Evolutionary conservation across 2,113 vertebrate genomes (phyloP), one percentile per base, ranked within the genome.

Genomic region (Clarias gariepinus): DNA sequence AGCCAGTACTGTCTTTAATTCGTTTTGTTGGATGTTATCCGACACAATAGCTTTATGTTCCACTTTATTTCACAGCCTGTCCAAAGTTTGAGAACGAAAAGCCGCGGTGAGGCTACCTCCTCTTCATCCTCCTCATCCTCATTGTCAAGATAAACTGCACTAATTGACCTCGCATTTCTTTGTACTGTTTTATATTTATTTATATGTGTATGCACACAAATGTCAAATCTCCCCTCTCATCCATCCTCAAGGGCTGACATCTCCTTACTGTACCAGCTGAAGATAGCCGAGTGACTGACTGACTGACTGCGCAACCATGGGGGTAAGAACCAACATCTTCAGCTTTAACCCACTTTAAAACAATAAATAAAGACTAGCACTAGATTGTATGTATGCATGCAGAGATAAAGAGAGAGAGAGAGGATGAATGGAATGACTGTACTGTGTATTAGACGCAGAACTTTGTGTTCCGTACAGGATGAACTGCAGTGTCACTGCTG

Each of bases 251-350:
- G 88, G 91, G 91, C 93, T 93, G 92, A 52, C 91, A 93, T 91
- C 92, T 93, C 93, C 94, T 91, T 92, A 88, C 92, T 92, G 92
- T 94, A 92, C 94, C 94, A 93, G 93, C 94, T 93, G 92, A 95
- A 90, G 92, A 92, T 88, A 93, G 89, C 92, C 91, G 91, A 92
- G 91, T 89, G 93, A 95, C 92, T 93, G 92, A 92, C 91, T 89
- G 92, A 92, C 91, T 89, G 93, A 95, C 92, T 93, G 92, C 95
- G 95, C 93, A 91, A 95, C 87, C 94, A 96, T 96, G 95, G 95
- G 95, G 95, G 95, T 96, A 95, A 96, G 95, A 87, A 73, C 79
- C 83, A 86, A 87, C 4, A 69, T 69, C 83, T 91, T 64, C 87
- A 90, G 90, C 90, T 92, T 92, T 90, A n/a, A 3, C 7, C 76